Percentiles rank a stretch among this genome's conserved stretches.
Conservation (phyloP, 2,113 vertebrate genomes). For the Steatornis caripensis region DNA sequence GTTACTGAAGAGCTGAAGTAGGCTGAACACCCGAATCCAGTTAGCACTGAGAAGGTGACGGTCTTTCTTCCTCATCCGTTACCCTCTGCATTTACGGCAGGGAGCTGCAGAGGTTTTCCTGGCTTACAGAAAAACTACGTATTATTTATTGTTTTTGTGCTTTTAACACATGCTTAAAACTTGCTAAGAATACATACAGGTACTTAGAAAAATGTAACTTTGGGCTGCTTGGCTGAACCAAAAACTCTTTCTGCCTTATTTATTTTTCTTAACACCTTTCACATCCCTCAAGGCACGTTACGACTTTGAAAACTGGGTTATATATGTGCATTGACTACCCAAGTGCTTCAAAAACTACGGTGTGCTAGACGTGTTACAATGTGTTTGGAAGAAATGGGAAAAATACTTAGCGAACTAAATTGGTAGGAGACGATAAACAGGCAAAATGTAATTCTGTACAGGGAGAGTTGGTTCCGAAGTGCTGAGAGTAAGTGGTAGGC, state of each 20-base stretch:
- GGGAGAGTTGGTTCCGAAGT: not conserved
- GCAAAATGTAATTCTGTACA: not conserved
- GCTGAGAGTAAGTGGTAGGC: not conserved
- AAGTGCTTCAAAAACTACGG: not conserved
- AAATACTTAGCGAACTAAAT: not conserved
- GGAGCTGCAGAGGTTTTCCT: not conserved
- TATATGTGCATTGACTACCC: conserved; percentile 22
- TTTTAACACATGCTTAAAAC: conserved; percentile 34
- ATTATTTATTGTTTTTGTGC: conserved; percentile 24
- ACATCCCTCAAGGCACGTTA: conserved; percentile 41
- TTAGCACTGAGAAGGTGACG: not conserved
- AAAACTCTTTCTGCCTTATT: conserved; percentile 40
- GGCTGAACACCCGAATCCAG: not conserved
- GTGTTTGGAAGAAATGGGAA: not conserved
- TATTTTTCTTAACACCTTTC: conserved; percentile 63
- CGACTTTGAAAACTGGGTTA: conserved; percentile 26
- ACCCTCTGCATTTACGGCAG: not conserved
- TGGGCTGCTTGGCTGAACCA: not conserved
- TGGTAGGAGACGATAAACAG: not conserved
- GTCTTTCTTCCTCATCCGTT: not conserved
- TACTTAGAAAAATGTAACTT: conserved; percentile 36
- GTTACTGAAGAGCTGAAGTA: not conserved
- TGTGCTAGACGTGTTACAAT: not conserved
- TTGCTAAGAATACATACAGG: not conserved
- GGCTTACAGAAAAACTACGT: not conserved